Base-by-base conservation (phyloP, 1,140 invertebrate species). In the Bombus breviceps region DNA sequence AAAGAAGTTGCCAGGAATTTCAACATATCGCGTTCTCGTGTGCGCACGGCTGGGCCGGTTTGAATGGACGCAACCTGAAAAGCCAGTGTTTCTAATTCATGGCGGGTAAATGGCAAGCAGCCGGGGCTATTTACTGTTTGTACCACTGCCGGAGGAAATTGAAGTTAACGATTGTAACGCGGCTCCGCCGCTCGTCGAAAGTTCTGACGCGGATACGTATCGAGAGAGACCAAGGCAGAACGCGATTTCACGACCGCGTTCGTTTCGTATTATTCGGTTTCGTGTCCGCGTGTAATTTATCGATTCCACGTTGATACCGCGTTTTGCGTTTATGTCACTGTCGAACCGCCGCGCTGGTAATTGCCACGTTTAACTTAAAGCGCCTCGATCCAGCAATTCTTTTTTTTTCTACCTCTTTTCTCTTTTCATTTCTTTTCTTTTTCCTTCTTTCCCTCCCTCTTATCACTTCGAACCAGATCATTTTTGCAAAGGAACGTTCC, bases 241-340 rank as follows among this genome's bases (percentile, higher is more conserved):
- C 43, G 53, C 74, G 53, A 77, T 59, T 77, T 77, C 75, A 77
- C 75, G 75, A 77, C 53, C 74, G 74, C 74, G 5, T 76, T 77
- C 53, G 34, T 77, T 77, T 59, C 53, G 53, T 77, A 77, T 77
- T 62, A 73, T 81, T 83, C 73, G 81, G 18, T 64, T 57, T 39
- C 79, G 47, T 53, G 73, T 68, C 66, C 81, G 28, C 28, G 81
- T 57, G 74, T 83, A 69, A 83, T 83, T 83, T 83, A 83, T 83
- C 82, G 82, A 83, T 78, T 57, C 64, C 82, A 53, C 18, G 75
- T 1, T 69, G 64, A 83, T 83, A 78, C 75, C 13, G 28, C 74
- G 74, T 83, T 83, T 83, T 78, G 74, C 43, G 74, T 78, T 78
- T 83, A 77, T 83, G 82, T 83, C 82, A 83, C 82, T 83, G 82